Base-by-base conservation (phyloP, 2,797 vertebrate genomes). In the Rachycentron canadum region DNA sequence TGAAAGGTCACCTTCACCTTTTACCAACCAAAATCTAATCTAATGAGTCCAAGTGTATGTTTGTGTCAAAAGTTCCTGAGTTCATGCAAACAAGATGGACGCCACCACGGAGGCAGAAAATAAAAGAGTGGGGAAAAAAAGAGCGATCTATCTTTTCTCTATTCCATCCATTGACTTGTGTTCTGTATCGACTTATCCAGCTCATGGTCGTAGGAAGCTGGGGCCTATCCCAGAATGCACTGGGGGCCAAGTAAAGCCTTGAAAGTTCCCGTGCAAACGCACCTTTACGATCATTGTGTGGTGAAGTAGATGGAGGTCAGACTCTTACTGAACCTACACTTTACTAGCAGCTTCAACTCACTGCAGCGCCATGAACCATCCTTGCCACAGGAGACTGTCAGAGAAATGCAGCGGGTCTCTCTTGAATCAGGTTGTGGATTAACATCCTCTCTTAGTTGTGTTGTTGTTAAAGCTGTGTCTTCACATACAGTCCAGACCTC, bases 61-160 rank as follows among this genome's bases (percentile, higher is more conserved):
- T 47, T 47, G 40, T 11, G 8, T 3, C 21, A n/a, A 49, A n/a
- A 9, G 21, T 49, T 49, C 21, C 21, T 11, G 21, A 49, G 16
- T 43, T 49, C 21, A 23, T 3, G 9, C n/a, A 21, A 41, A 41
- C 5, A 14, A 13, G 38, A 40, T 38, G 38, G 38, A 40, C 38
- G 36, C 11, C 36, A 38, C 36, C 36, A 32, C 7, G 30, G 41
- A 17, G 21, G 19, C 19, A 47, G 9, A 10, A 55, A n/a, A n/a
- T n/a, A 62, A 78, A 60, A 69, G 61, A 36, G 17, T 12, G 34
- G 43, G 53, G 38, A n/a, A 73, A 72, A 75, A 70, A 67, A 66
- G 41, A 57, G 68, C 28, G 61, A 82, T 81, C 66, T 47, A 73
- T 77, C 38, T 52, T 71, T 73, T 78, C 81, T 79, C 74, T 30